phyloP scores from a whole-genome alignment of 2,888 invertebrate species.

The Agonopterix subpropinquella region DNA sequence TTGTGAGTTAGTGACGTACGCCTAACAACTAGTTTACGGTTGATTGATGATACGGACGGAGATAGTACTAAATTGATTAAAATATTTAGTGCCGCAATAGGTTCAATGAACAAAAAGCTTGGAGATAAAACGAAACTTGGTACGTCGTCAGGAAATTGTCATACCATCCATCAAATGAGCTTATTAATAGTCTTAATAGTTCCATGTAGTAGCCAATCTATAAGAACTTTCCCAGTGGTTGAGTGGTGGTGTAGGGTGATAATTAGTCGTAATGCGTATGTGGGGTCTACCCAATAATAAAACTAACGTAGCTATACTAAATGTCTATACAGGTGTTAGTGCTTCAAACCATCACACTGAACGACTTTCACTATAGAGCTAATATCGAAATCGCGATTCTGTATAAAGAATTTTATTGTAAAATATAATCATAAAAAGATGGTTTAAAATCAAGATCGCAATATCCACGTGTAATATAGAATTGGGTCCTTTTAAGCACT shows the following conservation, averaged over 20 bases:
- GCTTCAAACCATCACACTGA: not conserved
- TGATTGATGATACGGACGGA: constrained; percentile 55
- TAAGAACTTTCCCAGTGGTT: constrained; percentile 8
- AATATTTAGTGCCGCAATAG: constrained; percentile 50
- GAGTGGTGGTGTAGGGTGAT: not conserved
- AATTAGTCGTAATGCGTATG: too few species aligned
- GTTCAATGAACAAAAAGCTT: constrained; percentile 49
- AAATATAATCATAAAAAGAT: not conserved
- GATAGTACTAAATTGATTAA: constrained; percentile 56
- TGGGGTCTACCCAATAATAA: too few species aligned
- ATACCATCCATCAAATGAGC: constrained; percentile 41
- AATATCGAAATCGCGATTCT: not conserved
- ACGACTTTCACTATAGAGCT: too few species aligned
- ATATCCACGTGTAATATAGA: constrained; percentile 36
- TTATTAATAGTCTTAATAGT: not conserved
- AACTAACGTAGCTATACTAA: too few species aligned
- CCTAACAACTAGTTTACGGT: constrained; percentile 49
- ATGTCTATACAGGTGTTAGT: not conserved
- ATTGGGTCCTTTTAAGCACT: constrained; percentile 45
- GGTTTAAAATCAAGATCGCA: constrained; percentile 6
- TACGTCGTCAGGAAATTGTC: constrained; percentile 39
- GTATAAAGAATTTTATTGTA: not conserved
- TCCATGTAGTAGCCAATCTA: constrained; percentile 21
- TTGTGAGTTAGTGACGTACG: constrained; percentile 39
- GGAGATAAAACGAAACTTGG: constrained; percentile 41